A percentile compares a stretch with the other conserved stretches of the same genome.
phyloP scores from a whole-genome alignment of 2,113 vertebrate species.

The Phalacrocorax brasilianus region DNA sequence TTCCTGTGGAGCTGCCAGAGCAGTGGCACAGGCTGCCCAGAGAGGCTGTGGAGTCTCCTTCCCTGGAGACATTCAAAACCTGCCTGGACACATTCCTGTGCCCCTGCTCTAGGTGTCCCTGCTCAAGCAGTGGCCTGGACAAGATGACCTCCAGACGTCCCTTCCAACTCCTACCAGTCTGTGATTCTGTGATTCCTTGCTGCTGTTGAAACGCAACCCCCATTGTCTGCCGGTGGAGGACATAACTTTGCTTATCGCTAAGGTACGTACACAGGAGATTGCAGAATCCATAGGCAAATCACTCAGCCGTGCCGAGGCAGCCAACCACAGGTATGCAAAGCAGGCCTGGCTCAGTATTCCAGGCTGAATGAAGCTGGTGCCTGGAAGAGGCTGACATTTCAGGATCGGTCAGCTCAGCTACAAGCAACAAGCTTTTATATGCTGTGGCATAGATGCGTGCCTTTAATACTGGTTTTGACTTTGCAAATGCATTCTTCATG shows the following conservation, averaged over 20 bases:
- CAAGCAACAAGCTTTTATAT: neutral
- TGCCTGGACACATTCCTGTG: no score
- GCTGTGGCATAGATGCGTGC: neutral
- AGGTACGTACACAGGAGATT: neutral
- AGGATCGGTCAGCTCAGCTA: neutral
- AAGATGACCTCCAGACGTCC: no score
- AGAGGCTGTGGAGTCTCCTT: no score
- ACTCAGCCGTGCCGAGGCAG: neutral
- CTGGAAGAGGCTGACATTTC: neutral
- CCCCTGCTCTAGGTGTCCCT: no score
- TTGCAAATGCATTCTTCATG: neutral
- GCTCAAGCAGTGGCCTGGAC: no score
- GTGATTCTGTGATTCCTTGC: neutral
- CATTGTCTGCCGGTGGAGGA: accelerated
- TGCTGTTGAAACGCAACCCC: neutral
- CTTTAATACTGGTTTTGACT: neutral
- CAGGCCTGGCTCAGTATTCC: neutral
- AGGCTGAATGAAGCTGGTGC: neutral
- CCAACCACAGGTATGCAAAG: neutral
- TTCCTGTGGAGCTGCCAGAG: no score
- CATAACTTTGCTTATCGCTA: neutral
- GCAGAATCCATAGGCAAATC: neutral
- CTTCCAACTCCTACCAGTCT: no score
- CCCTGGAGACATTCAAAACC: no score
- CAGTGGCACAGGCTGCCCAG: no score